phyloP scores from a whole-genome alignment of 1,140 invertebrate genomes.

The Goniozus legneri region DNA sequence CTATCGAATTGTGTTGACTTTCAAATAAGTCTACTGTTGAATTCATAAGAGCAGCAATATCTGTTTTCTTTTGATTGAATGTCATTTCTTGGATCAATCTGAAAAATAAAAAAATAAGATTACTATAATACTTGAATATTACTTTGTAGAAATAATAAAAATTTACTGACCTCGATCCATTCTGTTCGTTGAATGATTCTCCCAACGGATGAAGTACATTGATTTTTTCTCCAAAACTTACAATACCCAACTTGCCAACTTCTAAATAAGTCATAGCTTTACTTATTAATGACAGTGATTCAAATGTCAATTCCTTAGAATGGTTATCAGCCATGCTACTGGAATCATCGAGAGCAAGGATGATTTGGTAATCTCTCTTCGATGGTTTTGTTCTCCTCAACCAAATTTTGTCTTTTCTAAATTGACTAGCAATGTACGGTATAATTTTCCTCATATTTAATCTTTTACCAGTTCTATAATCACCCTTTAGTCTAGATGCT shows the following conservation, averaged over 20 bases:
- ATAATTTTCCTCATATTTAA: conserved; percentile 99
- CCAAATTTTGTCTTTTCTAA: conserved; percentile 99
- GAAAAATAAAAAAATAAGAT: conserved; percentile 11
- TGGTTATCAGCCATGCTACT: conserved; percentile 88
- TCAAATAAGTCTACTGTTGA: conserved; percentile 71
- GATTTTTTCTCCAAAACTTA: conserved; percentile 89
- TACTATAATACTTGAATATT: conserved; percentile 7
- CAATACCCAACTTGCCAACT: conserved; percentile 84
- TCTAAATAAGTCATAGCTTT: conserved; percentile 90
- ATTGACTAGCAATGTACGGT: conserved; percentile 97
- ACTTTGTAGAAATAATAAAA: background rate
- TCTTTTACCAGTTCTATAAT: conserved; percentile 93
- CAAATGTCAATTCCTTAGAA: conserved; percentile 89
- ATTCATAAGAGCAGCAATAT: conserved; percentile 76
- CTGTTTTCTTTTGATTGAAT: conserved; percentile 79
- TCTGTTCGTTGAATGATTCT: conserved; percentile 79
- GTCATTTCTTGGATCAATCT: conserved; percentile 71
- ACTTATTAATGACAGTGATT: conserved; percentile 89
- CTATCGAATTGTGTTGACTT: conserved; percentile 51
- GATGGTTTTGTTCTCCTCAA: conserved; percentile 91
- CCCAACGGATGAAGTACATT: conserved; percentile 81
- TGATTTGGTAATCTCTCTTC: conserved; percentile 94
- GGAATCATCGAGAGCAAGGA: conserved; percentile 96
- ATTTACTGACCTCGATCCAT: conserved; percentile 64
- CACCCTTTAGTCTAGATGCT: conserved; percentile 85